Conservation (phyloP, 1,140 invertebrate genomes). For the Drosophila nebulosa region DNA sequence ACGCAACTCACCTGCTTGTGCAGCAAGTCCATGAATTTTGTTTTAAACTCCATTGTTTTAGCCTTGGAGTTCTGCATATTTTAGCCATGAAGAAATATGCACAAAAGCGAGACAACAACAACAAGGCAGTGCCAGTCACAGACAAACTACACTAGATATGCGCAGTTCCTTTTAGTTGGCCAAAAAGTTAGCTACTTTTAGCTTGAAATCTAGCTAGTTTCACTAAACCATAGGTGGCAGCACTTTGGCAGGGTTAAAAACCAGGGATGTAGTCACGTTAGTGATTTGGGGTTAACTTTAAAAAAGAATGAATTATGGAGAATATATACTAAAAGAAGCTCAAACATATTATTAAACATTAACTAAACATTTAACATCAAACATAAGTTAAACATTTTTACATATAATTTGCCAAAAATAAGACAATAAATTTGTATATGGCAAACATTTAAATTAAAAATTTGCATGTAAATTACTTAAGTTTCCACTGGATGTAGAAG, state of each 20-base stretch:
- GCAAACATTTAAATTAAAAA: too few relatives aligned
- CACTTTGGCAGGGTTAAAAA: not conserved
- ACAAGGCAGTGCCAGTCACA: not conserved
- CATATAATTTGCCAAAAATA: too few relatives aligned
- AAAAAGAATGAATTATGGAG: too few relatives aligned
- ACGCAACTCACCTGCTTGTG: slow-evolving; percentile 82
- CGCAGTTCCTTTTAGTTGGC: not conserved
- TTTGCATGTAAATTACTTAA: too few relatives aligned
- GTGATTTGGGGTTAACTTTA: too few relatives aligned
- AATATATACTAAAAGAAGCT: too few relatives aligned
- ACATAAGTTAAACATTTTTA: too few relatives aligned
- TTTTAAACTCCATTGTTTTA: slow-evolving; percentile 83
- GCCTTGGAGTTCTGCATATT: slow-evolving; percentile 77
- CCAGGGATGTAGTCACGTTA: not conserved
- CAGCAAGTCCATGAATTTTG: slow-evolving; percentile 82
- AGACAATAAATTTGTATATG: too few relatives aligned
- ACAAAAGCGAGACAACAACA: slow-evolving; percentile 17
- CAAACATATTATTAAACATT: too few relatives aligned
- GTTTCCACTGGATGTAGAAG: too few relatives aligned
- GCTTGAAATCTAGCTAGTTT: not conserved
- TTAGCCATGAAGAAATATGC: slow-evolving; percentile 56
- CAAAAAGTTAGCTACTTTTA: not conserved
- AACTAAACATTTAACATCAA: too few relatives aligned
- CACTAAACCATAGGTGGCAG: not conserved
- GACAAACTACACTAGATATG: not conserved